Percentiles rank a stretch among this genome's conserved stretches.
Conservation (phyloP, 1,140 invertebrate genomes). For the Aphis craccivora region DNA sequence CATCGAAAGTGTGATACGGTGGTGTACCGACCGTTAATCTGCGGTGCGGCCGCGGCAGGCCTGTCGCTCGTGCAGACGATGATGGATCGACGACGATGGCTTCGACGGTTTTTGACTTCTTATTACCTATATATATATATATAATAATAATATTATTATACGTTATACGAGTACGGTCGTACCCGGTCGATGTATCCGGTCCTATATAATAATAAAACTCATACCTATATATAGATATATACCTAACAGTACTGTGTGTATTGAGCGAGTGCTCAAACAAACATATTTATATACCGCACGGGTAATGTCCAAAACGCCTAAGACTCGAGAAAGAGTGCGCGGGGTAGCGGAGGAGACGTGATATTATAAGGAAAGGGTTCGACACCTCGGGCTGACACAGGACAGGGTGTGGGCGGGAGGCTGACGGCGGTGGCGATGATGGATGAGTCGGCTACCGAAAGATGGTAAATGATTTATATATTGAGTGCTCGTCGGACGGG, state of each 20-base stretch:
- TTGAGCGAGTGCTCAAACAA: neutral
- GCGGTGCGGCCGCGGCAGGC: neutral
- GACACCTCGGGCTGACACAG: constrained; percentile 35
- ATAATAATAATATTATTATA: neutral
- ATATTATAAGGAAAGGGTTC: constrained; percentile 20
- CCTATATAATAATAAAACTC: neutral
- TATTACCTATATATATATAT: neutral
- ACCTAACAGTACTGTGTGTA: neutral
- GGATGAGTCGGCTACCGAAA: constrained; percentile 39
- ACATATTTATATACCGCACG: neutral
- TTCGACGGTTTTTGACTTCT: constrained; percentile 46
- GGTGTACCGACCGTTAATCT: neutral
- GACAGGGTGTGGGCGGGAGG: too few relatives aligned
- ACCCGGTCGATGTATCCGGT: constrained; percentile 25
- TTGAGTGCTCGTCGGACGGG: neutral
- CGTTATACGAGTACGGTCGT: neutral
- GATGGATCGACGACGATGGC: constrained; percentile 39
- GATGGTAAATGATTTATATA: constrained; percentile 58
- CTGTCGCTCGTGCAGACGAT: neutral
- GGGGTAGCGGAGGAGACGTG: neutral
- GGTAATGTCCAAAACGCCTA: neutral
- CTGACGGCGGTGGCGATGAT: constrained; percentile 20
- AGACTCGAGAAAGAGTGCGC: neutral
- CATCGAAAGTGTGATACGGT: neutral
- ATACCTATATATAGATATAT: too few relatives aligned